phyloP scores from a whole-genome alignment of 92 coral and sea anemone species.

The Zoanthus sociatus region DNA sequence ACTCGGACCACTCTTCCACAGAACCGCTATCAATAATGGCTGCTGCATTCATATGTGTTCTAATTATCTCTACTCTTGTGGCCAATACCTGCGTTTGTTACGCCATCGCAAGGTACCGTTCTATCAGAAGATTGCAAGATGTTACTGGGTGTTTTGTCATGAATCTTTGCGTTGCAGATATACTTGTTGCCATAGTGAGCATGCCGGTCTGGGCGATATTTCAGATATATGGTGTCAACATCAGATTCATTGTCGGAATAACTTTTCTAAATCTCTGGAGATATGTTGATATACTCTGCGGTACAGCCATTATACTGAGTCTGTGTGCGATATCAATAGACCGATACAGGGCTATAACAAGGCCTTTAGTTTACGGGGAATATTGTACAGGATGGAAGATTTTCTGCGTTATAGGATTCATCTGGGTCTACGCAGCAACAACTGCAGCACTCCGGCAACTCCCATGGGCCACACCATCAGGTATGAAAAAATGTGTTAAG shows the following conservation, averaged over 20 bases:
- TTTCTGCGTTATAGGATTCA: constrained; percentile 57
- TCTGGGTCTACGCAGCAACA: constrained; percentile 80
- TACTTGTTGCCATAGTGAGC: constrained; percentile 80
- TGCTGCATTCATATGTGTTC: constrained; percentile 70
- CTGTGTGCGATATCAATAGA: constrained; percentile 86
- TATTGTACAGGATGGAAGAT: constrained; percentile 73
- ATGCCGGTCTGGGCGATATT: constrained; percentile 88
- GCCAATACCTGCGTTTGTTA: constrained; percentile 83
- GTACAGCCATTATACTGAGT: constrained; percentile 89
- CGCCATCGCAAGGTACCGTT: constrained; percentile 77
- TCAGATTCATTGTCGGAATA: constrained; percentile 51
- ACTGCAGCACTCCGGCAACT: constrained; percentile 68
- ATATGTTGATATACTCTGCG: constrained; percentile 81
- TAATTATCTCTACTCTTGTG: constrained; percentile 66
- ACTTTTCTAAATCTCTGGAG: constrained; percentile 72
- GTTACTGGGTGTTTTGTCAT: constrained; percentile 84
- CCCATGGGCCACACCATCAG: constrained; percentile 36
- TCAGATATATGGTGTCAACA: constrained; percentile 65
- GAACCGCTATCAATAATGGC: constrained; percentile 61
- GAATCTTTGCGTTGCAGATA: constrained; percentile 88
- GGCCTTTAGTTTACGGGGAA: constrained; percentile 71
- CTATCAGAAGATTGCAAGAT: constrained; percentile 53
- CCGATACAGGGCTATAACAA: constrained; percentile 79
- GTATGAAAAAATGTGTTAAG: neutral
- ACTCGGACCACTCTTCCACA: neutral